Percentiles rank a stretch among this genome's conserved stretches.
phyloP scores from a whole-genome alignment of 2,797 vertebrate genomes.

The Gila robusta region DNA sequence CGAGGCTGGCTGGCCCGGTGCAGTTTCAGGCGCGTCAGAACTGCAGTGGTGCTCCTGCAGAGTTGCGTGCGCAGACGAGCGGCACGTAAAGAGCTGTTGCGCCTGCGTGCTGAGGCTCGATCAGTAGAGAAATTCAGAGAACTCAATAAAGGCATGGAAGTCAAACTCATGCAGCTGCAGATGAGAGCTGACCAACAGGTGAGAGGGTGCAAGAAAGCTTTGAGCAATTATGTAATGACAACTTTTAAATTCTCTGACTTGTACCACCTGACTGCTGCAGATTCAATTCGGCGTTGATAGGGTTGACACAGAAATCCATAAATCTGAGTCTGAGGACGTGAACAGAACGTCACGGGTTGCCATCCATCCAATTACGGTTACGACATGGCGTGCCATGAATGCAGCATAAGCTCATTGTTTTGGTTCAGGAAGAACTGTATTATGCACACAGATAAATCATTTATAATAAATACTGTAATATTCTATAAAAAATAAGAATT shows the following conservation, averaged over 20 bases:
- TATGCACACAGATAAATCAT: neutral
- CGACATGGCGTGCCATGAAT: no score
- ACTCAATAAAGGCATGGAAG: constrained; percentile 85
- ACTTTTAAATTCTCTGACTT: no score
- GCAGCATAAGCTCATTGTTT: no score
- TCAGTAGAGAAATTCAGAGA: constrained; percentile 80
- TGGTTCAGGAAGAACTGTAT: no score
- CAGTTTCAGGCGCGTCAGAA: constrained; percentile 65
- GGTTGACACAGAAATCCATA: no score
- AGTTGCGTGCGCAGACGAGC: constrained; percentile 80
- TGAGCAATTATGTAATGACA: neutral
- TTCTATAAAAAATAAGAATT: neutral
- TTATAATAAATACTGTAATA: neutral
- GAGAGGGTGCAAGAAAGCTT: neutral
- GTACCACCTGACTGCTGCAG: no score
- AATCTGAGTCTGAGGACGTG: no score
- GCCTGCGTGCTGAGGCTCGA: constrained; percentile 77
- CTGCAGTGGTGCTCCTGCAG: constrained; percentile 77
- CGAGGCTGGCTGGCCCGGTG: constrained; percentile 79
- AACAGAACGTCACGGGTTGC: no score
- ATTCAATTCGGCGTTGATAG: no score
- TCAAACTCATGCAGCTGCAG: constrained; percentile 85
- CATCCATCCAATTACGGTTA: no score
- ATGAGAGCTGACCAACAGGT: constrained; percentile 80
- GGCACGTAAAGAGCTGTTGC: constrained; percentile 76